Evolutionary conservation across 2,888 invertebrate genomes (phyloP), one percentile per base, ranked within the genome.

Genomic region (Ophion ellenae): DNA sequence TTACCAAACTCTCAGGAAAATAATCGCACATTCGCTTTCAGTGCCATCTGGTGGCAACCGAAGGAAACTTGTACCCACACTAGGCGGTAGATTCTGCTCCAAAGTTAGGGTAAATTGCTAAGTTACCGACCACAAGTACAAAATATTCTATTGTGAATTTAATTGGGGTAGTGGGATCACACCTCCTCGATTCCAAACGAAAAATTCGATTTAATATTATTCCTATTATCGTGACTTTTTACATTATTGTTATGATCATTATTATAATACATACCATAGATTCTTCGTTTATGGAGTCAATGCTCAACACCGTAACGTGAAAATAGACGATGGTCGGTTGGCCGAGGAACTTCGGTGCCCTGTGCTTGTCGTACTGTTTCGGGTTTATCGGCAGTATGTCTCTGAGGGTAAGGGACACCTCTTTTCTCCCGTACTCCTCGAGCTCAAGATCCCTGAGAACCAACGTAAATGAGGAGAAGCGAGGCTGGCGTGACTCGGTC

Each of bases 261-360:
- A 28, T 11, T 17, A 67, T 28, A 11, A 64, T 24, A 90, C 94
- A 94, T 94, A 97, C 98, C 98, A 99, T 99, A 66, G 98, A 98
- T 94, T 98, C 98, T 94, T 98, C 99, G 92, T 98, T 98, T 88
- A 99, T 98, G n/a, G 98, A 98, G 95, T 98, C 98, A 89, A 98
- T 94, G 71, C 98, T 98, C 85, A 98, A 95, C 1, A 98, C 98
- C 10, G 98, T 98, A 74, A 98, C 98, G 92, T 98, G 98, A 92
- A 98, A 98, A 93, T 98, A 98, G 61, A 98, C 98, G 69, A 97
- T 96, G 0, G 98, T 98, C 3, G 98, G 97, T 93, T 98, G 97
- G 1, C 97, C 98, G 90, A 97, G 95, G 78, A 97, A 95, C 94
- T 98, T 98, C 0, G 98, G 98, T 0, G 98, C 97, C 86, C 97